Conservation (phyloP, 2,888 invertebrate species). For the Phengaris alcon region DNA sequence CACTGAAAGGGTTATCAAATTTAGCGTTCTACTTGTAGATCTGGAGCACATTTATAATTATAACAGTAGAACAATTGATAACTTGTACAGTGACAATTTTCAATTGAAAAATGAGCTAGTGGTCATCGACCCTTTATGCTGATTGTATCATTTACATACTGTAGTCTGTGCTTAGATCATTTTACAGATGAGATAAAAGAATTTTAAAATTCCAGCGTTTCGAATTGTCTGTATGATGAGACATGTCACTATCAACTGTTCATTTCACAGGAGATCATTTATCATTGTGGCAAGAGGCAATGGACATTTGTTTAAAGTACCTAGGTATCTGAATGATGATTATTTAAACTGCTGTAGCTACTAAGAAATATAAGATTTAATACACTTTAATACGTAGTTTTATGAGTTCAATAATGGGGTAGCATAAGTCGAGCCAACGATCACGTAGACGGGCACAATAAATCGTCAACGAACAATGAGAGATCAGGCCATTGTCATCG, state of each 20-base stretch:
- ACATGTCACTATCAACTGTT: background rate
- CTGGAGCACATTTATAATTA: background rate
- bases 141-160: background rate
- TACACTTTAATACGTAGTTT: background rate
- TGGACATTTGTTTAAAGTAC: background rate
- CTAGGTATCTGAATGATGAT: no score
- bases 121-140: background rate
- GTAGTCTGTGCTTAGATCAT: background rate
- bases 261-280: conserved; percentile 4
- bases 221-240: background rate
- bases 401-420: background rate
- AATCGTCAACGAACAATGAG: conserved; percentile 11
- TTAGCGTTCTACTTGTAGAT: background rate
- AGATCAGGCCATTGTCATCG: conserved; percentile 8
- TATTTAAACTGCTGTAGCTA: no score
- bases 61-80: background rate
- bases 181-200: conserved; percentile 7
- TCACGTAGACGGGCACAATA: conserved; percentile 6
- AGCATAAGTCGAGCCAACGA: conserved; percentile 3
- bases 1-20: background rate
- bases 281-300: background rate
- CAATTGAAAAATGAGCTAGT: background rate
- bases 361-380: background rate
- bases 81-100: background rate
- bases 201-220: conserved; percentile 7